Evolutionary conservation across 1,140 invertebrate genomes (phyloP).

Genomic region (Calosoma granatense): DNA sequence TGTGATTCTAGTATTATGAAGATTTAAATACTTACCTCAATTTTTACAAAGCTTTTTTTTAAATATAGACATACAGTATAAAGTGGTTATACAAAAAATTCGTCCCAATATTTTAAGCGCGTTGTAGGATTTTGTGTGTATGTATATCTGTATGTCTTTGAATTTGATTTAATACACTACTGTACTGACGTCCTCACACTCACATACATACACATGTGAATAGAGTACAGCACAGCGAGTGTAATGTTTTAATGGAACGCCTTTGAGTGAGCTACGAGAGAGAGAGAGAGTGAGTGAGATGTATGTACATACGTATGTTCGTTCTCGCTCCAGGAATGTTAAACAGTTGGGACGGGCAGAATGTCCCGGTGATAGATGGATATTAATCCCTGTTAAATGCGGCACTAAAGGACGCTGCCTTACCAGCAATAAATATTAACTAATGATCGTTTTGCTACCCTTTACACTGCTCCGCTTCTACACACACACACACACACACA

Average conservation of each 20-base stretch:
- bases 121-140: not conserved
- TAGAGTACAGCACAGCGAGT: not conserved
- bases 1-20: too few relatives aligned
- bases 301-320: not conserved
- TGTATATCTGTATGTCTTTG: not conserved
- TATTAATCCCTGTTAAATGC: conserved; percentile 30
- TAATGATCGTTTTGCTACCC: conserved; percentile 33
- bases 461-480: too few relatives aligned
- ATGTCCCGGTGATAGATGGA: conserved; percentile 28
- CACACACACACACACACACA: conserved; percentile 27
- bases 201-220: too few relatives aligned
- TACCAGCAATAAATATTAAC: conserved; percentile 30
- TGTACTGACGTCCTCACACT: not conserved
- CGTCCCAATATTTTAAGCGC: not conserved
- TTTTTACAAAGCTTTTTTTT: too few relatives aligned
- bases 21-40: too few relatives aligned
- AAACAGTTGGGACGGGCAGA: conserved; percentile 15
- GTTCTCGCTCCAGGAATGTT: conserved; percentile 15
- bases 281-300: not conserved
- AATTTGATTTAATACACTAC: not conserved
- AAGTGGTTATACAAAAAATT: not conserved
- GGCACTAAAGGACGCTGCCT: conserved; percentile 6
- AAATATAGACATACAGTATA: not conserved
- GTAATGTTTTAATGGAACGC: conserved; percentile 4
- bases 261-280: too few relatives aligned